phyloP scores from a whole-genome alignment of 2,797 vertebrate species.

The Clarias pachynema region DNA sequence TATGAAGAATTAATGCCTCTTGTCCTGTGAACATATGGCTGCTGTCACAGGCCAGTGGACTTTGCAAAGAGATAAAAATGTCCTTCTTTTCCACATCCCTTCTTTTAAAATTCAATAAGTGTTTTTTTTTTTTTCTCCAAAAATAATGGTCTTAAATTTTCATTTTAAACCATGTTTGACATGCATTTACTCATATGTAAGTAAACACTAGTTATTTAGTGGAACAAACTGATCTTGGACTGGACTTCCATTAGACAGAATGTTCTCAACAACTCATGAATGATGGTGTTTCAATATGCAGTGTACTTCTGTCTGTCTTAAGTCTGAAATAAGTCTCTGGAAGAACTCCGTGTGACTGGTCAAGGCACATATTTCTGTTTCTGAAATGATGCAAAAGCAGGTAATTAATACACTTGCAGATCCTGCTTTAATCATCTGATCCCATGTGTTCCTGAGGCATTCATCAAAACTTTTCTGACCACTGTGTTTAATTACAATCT shows the following conservation, averaged over 20 bases:
- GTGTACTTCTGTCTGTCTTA: slow-evolving; percentile 26
- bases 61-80: slow-evolving; percentile 3
- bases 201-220: neutral
- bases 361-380: slow-evolving; percentile 21
- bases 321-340: neutral
- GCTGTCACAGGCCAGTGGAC: slow-evolving; percentile 51
- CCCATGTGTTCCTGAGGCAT: slow-evolving; percentile 13
- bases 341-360: slow-evolving; percentile 22
- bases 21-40: slow-evolving; percentile 51
- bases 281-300: slow-evolving; percentile 12
- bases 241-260: slow-evolving; percentile 13
- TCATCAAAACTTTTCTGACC: slow-evolving; percentile 34
- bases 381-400: slow-evolving; percentile 17
- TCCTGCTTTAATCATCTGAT: slow-evolving; percentile 11
- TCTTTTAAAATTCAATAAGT: too few species aligned
- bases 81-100: neutral
- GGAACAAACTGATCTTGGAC: slow-evolving; percentile 4
- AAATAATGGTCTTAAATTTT: neutral
- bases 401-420: slow-evolving; percentile 39
- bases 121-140: neutral
- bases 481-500: slow-evolving; percentile 54
- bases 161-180: neutral
- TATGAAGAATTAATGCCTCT: slow-evolving; percentile 53
- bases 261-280: slow-evolving; percentile 26
- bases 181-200: neutral